Evolutionary conservation across 2,888 invertebrate genomes (phyloP), one percentile per base, ranked within the genome.

Genomic region (Erpobdella octoculata): DNA sequence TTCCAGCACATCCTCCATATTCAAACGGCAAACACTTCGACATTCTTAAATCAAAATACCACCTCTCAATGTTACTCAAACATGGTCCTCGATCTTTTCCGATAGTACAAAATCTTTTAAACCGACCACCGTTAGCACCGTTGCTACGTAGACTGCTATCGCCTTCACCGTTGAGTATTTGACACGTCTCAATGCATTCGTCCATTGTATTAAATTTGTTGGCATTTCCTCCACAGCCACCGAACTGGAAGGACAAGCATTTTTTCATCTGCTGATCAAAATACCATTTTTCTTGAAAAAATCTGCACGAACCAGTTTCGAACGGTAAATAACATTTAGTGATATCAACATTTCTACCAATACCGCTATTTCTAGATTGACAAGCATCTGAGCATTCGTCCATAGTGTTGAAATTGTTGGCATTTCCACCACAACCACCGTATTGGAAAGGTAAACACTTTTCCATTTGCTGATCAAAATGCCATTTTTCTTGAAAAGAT

Each of bases 1-100:
- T 91, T 4, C 93, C 93, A 46, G 86, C 87, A 80, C 93, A 93
- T 72, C 93, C 93, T 48, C 91, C 89, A 80, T 90, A 93, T 1
- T 84, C 83, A 83, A 91, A 93, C 75, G 86, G 84, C 70, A 86
- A 85, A 80, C 93, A 93, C 46, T 84, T 82, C 18, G 88, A 87
- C 0, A 84, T 82, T 0, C 78, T 77, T 15, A 82, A 80, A 79
- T 91, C 88, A 83, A 87, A 93, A 84, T 88, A 91, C 83, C 87
- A 89, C 81, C 90, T 89, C 9, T 83, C 83, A 77, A 89, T 86
- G 74, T 86, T 79, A 0, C 86, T 88, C 33, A 86, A 84, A 80
- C 93, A 93, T 6, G 88, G 87, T 31, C 92, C 92, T 59, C 86
- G 82, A 77, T 89, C 89, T 0, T 84, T 82, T 0, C 78, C 77